phyloP scores from a whole-genome alignment of 2,888 invertebrate species.

The Oxyteleia sp. region DNA sequence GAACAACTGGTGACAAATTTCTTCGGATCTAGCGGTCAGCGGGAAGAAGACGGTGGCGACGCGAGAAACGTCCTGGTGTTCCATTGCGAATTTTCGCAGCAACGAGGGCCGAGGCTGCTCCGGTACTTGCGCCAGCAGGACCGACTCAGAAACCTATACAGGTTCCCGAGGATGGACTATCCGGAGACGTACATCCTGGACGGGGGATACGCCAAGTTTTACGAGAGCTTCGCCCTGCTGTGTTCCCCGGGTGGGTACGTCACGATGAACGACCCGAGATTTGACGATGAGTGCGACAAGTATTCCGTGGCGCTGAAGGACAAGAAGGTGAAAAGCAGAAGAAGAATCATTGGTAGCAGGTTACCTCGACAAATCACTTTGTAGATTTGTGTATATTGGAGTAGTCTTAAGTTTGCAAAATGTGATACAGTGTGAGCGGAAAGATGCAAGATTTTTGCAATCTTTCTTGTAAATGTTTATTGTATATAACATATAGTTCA shows the following conservation, averaged over 20 bases:
- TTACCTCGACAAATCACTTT: no score
- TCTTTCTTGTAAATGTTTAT: no score
- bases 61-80: conserved; percentile 92
- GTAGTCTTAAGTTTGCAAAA: no score
- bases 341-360: no score
- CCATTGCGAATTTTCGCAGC: conserved; percentile 99
- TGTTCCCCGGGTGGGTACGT: conserved; percentile 7
- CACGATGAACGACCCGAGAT: conserved; percentile 24
- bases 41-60: no score
- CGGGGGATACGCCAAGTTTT: conserved; percentile 96
- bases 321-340: background rate
- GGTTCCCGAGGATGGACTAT: conserved; percentile 95
- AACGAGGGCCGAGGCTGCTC: conserved; percentile 97
- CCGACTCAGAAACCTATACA: conserved; percentile 92
- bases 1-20: conserved; percentile 91
- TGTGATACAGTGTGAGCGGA: no score
- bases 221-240: conserved; percentile 85
- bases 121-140: conserved; percentile 95
- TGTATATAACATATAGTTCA: no score
- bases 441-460: no score
- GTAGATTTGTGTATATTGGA: no score
- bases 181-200: conserved; percentile 98
- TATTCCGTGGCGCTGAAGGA: conserved; percentile 2
- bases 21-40: no score
- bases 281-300: conserved; percentile 8